A percentile compares a stretch with the other conserved stretches of the same genome.
Evolutionary conservation across 2,888 invertebrate species (phyloP).

Genomic region (Eulithis testata): DNA sequence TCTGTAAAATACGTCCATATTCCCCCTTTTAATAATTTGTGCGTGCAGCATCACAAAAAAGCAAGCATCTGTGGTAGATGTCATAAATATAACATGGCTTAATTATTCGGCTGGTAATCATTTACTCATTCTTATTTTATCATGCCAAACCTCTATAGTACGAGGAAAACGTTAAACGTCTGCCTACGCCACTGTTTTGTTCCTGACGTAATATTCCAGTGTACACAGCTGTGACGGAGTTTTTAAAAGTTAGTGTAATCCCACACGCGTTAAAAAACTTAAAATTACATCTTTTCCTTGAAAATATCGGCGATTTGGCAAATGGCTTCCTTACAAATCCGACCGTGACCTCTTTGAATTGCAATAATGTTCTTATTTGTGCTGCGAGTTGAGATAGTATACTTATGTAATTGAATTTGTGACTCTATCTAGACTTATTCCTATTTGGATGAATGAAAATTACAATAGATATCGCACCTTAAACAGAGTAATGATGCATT

Average conservation of each 20-base stretch:
- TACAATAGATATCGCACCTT: background rate
- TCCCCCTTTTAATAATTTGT: too few species aligned
- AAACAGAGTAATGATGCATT: too few species aligned
- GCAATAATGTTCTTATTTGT: too few species aligned
- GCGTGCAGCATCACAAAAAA: too few species aligned
- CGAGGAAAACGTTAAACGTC: constrained; percentile 3
- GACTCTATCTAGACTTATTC: too few species aligned
- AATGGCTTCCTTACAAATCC: background rate
- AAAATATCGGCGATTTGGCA: background rate
- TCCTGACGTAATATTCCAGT: constrained; percentile 49
- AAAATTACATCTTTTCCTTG: constrained; percentile 2
- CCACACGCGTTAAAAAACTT: constrained; percentile 4
- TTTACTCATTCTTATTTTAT: background rate
- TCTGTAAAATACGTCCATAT: too few species aligned
- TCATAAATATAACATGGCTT: too few species aligned
- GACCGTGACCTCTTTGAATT: background rate
- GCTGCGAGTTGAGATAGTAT: too few species aligned
- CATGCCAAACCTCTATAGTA: background rate
- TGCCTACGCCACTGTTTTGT: constrained; percentile 13
- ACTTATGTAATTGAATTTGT: too few species aligned
- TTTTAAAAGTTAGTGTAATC: constrained; percentile 24
- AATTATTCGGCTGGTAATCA: background rate
- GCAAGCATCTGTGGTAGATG: too few species aligned
- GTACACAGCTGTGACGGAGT: constrained; percentile 55
- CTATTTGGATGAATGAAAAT: background rate